phyloP scores from a whole-genome alignment of 2,797 vertebrate species.

The Catostomus latipinnis region DNA sequence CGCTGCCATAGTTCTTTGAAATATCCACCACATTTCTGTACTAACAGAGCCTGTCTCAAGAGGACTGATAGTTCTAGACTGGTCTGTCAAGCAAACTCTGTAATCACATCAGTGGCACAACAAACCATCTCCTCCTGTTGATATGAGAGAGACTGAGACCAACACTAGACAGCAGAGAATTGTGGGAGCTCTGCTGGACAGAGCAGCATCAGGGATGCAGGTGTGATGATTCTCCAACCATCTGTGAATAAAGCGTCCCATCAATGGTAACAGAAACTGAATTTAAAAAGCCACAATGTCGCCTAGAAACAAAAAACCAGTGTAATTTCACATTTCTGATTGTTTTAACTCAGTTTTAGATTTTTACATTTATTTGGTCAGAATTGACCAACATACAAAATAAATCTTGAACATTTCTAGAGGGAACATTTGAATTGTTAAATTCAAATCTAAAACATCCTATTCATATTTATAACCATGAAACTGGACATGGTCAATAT shows the following conservation, averaged over 20 bases:
- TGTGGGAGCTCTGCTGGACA: slow-evolving; percentile 1
- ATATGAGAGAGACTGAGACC: slow-evolving; percentile 13
- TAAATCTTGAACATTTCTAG: too few species aligned
- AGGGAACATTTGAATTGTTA: too few species aligned
- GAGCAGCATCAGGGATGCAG: not conserved
- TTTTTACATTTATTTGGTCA: not conserved
- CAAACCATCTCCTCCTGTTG: slow-evolving; percentile 7
- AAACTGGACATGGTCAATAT: too few species aligned
- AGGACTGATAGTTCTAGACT: not conserved
- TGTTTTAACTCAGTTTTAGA: too few species aligned
- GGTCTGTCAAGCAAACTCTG: slow-evolving; percentile 6
- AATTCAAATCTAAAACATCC: too few species aligned
- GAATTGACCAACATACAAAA: not conserved
- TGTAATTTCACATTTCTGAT: too few species aligned
- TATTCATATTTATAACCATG: too few species aligned
- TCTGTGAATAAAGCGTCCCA: not conserved
- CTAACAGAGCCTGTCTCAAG: not conserved
- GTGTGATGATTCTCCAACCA: not conserved
- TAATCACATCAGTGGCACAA: not conserved
- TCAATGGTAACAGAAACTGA: not conserved
- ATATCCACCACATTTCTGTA: slow-evolving; percentile 4
- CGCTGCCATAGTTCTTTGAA: not conserved
- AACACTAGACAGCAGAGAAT: not conserved
- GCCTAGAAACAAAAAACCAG: too few species aligned
- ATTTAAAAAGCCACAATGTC: not conserved